Evolutionary conservation across 2,888 invertebrate genomes (phyloP).

Genomic region (Acronicta psi): DNA sequence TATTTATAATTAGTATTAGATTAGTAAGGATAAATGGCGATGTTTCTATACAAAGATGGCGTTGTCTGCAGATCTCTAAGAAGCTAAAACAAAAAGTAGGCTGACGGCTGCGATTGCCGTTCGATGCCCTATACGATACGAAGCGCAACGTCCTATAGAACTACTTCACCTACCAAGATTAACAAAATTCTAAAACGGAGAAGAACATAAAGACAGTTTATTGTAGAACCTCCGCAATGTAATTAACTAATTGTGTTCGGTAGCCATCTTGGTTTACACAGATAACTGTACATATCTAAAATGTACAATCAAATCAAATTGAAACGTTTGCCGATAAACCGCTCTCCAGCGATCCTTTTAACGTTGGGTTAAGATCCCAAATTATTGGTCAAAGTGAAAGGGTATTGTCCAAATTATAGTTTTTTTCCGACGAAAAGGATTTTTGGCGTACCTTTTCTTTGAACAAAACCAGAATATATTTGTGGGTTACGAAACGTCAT

Average conservation of each 20-base stretch:
- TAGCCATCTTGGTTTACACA: slow-evolving; percentile 10
- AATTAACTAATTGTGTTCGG: slow-evolving; percentile 48
- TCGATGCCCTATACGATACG: too few species aligned
- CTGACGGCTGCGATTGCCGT: too few species aligned
- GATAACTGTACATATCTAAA: slow-evolving; percentile 26
- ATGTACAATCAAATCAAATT: slow-evolving; percentile 50
- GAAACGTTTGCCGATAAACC: slow-evolving; percentile 48
- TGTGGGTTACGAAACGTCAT: too few species aligned
- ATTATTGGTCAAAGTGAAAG: slow-evolving; percentile 39
- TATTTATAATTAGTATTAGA: too few species aligned
- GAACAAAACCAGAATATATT: too few species aligned
- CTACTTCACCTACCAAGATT: too few species aligned
- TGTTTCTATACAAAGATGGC: background rate
- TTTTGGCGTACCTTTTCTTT: background rate
- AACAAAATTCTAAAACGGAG: slow-evolving; percentile 1
- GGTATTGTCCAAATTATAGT: slow-evolving; percentile 26
- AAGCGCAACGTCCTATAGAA: too few species aligned
- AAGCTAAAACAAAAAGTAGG: too few species aligned
- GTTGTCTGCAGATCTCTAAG: background rate
- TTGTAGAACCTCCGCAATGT: slow-evolving; percentile 20
- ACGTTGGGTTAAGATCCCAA: slow-evolving; percentile 37
- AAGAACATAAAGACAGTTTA: slow-evolving; percentile 9
- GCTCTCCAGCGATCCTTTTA: slow-evolving; percentile 36
- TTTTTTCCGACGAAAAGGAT: slow-evolving; percentile 2
- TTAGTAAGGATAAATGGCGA: too few species aligned